A percentile compares a stretch with the other conserved stretches of the same genome.
Evolutionary conservation across 1,140 invertebrate species (phyloP).

Genomic region (Neodiprion fabricii): DNA sequence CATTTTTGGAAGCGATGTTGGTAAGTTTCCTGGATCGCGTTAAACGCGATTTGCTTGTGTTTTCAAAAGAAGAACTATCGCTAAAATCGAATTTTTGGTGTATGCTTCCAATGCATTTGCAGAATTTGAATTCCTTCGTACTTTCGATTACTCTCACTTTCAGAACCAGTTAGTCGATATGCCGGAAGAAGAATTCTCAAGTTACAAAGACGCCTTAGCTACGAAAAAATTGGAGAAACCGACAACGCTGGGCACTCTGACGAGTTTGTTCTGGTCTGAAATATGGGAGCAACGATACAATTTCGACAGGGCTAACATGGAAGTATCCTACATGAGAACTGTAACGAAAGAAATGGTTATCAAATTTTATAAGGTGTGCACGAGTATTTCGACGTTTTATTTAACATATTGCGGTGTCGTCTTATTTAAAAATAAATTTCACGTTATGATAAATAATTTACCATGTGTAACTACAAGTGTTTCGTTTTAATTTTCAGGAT

Average conservation of each 20-base stretch:
- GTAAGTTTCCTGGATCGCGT: conserved; percentile 60
- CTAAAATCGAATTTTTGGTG: too few relatives aligned
- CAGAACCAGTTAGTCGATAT: conserved; percentile 77
- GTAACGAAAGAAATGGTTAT: conserved; percentile 83
- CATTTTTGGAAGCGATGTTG: conserved; percentile 80
- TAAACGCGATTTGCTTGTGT: background rate
- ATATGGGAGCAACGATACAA: conserved; percentile 89
- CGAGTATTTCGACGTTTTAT: conserved; percentile 51
- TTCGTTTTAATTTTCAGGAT: conserved; percentile 38
- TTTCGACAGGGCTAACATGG: conserved; percentile 86
- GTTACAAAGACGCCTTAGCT: conserved; percentile 82
- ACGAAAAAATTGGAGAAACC: conserved; percentile 87
- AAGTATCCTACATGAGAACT: conserved; percentile 82
- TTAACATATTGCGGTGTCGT: conserved; percentile 18
- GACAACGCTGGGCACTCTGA: conserved; percentile 79
- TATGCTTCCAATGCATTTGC: too few relatives aligned
- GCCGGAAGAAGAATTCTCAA: conserved; percentile 82
- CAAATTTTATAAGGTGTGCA: conserved; percentile 80
- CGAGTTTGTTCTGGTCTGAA: conserved; percentile 82
- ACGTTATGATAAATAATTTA: conserved; percentile 28
- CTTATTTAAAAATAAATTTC: conserved; percentile 12
- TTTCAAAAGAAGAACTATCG: background rate
- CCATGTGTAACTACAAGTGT: background rate
- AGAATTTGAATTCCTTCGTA: background rate
- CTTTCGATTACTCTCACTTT: conserved; percentile 21